A percentile compares a stretch with the other conserved stretches of the same genome.
Evolutionary conservation across 2,113 vertebrate species (phyloP).

Genomic region (Equus quagga): DNA sequence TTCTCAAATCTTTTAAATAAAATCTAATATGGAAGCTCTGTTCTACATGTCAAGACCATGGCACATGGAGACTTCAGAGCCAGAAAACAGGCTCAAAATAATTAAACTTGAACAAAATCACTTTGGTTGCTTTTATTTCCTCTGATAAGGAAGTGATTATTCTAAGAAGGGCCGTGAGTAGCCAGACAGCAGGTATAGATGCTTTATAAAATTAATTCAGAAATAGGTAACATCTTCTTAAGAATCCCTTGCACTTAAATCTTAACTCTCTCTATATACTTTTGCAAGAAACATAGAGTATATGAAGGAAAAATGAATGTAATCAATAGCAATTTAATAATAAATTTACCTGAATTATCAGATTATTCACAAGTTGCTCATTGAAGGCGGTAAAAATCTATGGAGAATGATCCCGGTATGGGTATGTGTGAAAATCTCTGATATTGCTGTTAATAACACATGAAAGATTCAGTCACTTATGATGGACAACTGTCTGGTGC

Average conservation of each 20-base stretch:
- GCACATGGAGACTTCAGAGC: neutral
- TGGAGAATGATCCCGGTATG: neutral
- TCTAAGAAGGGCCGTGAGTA: neutral
- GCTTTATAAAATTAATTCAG: conserved; percentile 47
- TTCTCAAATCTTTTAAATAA: conserved; percentile 72
- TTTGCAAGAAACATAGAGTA: neutral
- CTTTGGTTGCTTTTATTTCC: neutral
- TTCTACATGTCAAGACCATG: conserved; percentile 16
- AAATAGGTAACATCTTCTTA: neutral
- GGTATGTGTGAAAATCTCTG: neutral
- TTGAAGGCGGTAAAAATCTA: neutral
- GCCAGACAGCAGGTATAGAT: neutral
- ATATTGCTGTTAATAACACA: neutral
- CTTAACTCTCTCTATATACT: neutral
- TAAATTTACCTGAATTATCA: neutral
- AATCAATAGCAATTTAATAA: conserved; percentile 9
- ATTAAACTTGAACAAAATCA: conserved; percentile 62
- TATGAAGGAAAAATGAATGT: neutral
- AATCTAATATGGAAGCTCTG: conserved; percentile 55
- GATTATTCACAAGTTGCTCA: conserved; percentile 30
- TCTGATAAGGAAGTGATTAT: conserved; percentile 47
- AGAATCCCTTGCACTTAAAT: neutral
- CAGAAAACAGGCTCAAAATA: conserved; percentile 61
- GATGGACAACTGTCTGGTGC: neutral
- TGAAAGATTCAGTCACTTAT: neutral